Base-by-base conservation (phyloP, 92 coral and sea anemone genomes). In the Diadumene lineata region DNA sequence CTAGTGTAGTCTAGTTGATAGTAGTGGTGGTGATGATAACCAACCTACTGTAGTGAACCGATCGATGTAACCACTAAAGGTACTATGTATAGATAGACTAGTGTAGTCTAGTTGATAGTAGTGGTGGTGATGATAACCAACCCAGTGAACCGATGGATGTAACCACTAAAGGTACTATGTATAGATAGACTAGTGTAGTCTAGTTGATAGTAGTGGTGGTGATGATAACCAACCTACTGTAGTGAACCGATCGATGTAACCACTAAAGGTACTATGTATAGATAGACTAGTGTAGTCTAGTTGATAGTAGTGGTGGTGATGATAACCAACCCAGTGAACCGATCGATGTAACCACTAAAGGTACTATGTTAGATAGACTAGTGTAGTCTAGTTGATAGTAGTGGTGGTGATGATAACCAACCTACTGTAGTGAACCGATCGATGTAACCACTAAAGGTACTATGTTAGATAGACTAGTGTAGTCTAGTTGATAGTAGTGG, bases 161-260 rank as follows among this genome's bases (percentile, higher is more conserved):
- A n/a, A 76, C 27, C 19, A 76, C 81, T 7, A 62, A 76, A 50
- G 66, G 81, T 65, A n/a, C n/a, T n/a, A n/a, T n/a, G n/a, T 15
- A n/a, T 34, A 64, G 21, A 22, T 21, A 21, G 11, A 10, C 31
- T 7, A 31, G 17, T 27, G 33, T 32, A 31, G 43, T 11, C 31
- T 9, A 3, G 21, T 53, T 53, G 58, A 7, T 8, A 64, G 69
- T 21, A 44, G 31, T 1, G 10, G 18, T 21, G 19, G 21, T 53
- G 24, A 53, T 13, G 19, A n/a, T n/a, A n/a, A n/a, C n/a, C n/a
- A n/a, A n/a, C n/a, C n/a, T n/a, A n/a, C n/a, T n/a, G n/a, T n/a
- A 76, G 81, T 65, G 50, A 76, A 27, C 63, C 48, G 7, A 65
- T 76, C 0, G 55, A 0, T 32, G 64, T 65, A n/a, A 76, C 27